phyloP scores from a whole-genome alignment of 2,113 vertebrate species.

The Menura novaehollandiae region DNA sequence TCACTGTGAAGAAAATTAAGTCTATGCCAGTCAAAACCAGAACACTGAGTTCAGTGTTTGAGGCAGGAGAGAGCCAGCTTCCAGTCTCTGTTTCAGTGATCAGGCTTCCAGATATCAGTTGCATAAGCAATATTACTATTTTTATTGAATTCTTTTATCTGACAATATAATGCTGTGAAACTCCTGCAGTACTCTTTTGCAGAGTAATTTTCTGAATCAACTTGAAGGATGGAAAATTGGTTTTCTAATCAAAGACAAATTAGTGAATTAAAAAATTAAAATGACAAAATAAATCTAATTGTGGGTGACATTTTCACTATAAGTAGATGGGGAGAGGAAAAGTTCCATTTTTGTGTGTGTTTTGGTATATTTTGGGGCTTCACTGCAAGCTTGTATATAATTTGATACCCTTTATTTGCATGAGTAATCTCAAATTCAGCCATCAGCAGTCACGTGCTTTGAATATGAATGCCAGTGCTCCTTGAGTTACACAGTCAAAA shows the following conservation, averaged over 20 bases:
- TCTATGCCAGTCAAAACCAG: neutral
- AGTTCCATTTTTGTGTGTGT: neutral
- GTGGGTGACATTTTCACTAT: neutral
- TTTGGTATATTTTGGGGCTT: neutral
- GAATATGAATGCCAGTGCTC: neutral
- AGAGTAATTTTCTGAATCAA: neutral
- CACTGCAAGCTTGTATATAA: neutral
- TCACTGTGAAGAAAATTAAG: neutral
- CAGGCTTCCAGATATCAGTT: neutral
- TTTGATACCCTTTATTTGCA: neutral
- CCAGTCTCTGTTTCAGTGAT: neutral
- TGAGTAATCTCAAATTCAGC: neutral
- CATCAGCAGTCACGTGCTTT: neutral
- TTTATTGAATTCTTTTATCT: neutral
- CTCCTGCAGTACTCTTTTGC: neutral
- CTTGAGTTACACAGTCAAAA: neutral
- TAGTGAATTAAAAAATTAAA: neutral
- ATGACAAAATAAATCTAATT: neutral
- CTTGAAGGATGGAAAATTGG: neutral
- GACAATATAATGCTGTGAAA: neutral
- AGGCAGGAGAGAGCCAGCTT: neutral
- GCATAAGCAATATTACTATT: neutral
- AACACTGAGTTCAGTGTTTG: neutral
- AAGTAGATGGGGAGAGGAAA: neutral
- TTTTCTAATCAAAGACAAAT: neutral